A percentile compares a stretch with the other conserved stretches of the same genome.
Evolutionary conservation across 2,797 vertebrate genomes (phyloP).

Genomic region (Emys orbicularis): DNA sequence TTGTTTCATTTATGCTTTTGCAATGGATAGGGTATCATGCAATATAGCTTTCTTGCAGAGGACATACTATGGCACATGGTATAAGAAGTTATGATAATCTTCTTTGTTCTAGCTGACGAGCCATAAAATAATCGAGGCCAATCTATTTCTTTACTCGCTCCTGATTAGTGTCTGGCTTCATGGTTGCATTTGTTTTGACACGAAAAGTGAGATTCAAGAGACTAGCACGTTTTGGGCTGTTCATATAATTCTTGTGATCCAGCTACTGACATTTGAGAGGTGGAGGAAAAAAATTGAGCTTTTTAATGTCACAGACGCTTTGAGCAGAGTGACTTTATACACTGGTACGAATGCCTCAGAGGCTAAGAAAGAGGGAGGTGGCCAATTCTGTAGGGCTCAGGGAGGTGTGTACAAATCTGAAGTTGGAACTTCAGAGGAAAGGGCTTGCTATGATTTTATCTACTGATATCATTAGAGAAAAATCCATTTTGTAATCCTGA

Average conservation of each 20-base stretch:
- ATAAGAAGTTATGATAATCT: not conserved
- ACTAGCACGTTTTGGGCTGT: not conserved
- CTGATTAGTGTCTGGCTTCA: not conserved
- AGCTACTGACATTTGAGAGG: not conserved
- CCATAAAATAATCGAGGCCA: accelerated
- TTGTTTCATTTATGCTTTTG: accelerated
- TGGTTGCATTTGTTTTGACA: not conserved
- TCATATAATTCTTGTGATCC: not conserved
- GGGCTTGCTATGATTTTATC: not conserved
- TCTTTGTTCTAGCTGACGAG: accelerated
- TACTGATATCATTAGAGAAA: not conserved
- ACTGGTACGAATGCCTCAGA: constrained; percentile 5
- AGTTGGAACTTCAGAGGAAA: not conserved
- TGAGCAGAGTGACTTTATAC: not conserved
- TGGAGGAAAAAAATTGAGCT: not conserved
- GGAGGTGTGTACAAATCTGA: accelerated
- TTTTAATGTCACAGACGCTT: constrained; percentile 29
- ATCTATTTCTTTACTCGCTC: not conserved
- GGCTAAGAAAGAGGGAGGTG: not conserved
- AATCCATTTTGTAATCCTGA: not conserved
- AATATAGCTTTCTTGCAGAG: not conserved
- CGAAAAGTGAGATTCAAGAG: not conserved
- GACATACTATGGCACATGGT: not conserved
- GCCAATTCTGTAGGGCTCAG: not conserved
- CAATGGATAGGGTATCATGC: accelerated